Evolutionary conservation across 1,140 invertebrate species (phyloP), one percentile per base, ranked within the genome.

Genomic region (Pseudachorutes palmiensis): DNA sequence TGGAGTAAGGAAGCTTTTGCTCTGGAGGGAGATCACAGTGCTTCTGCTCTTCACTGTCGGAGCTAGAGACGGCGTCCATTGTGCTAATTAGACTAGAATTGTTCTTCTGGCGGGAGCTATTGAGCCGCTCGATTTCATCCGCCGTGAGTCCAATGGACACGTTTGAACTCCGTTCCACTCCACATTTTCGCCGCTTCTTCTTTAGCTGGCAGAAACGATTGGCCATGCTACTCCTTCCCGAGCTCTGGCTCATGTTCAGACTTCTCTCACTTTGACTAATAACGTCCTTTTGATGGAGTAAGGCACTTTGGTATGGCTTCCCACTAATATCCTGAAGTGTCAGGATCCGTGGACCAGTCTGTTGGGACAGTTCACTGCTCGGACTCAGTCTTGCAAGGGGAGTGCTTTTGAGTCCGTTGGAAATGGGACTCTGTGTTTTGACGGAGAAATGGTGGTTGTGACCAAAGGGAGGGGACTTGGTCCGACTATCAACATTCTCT

Each of bases 261-360:
- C 91, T 93, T 28, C 91, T 80, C 76, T 94, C 91, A 78, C 90
- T 93, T 77, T 92, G 92, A 71, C 88, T 92, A 78, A 77, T 75
- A n/a, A 75, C 75, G 66, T 78, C 77, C 65, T 78, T 78, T 49
- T 76, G 75, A 14, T 75, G 75, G 2, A 94, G 77, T 5, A 95
- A 79, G 0, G 91, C 91, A 69, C 69, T 70, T 76, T 94, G 92
- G 30, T 94, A 76, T 0, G 91, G 91, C 75, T 94, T 94, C 0
- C 92, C 92, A 70, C 91, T 94, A 71, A 96, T 92, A 77, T 95
- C 92, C 78, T 94, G 90, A 28, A 96, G 79, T 0, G 92, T 95
- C 1, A 96, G 80, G 70, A 96, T 96, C 64, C 92, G 81, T 0
- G 92, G 91, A 1, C 78, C 76, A 69, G 92, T 90, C 77, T 94